Conservation (phyloP, 2,888 invertebrate genomes). For the Pterobdella sp. region DNA sequence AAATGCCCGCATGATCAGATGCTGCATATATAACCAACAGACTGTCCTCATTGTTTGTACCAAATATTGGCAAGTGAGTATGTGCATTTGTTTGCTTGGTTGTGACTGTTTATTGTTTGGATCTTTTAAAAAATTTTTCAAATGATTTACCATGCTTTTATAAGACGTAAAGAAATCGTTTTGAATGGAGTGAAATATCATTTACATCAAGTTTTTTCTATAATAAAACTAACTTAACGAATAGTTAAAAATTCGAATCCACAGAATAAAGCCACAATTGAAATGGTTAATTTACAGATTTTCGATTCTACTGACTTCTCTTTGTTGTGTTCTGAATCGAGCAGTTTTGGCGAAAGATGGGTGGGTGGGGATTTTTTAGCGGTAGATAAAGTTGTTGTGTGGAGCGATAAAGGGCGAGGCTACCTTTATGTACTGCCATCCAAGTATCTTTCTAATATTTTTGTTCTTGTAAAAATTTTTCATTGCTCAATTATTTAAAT, state of each 20-base stretch:
- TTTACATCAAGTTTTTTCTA: too few relatives aligned
- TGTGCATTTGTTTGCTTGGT: not conserved
- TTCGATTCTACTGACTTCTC: constrained; percentile 86
- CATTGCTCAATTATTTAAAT: too few relatives aligned
- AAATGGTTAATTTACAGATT: constrained; percentile 54
- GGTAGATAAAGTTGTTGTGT: constrained; percentile 81
- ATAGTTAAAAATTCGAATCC: too few relatives aligned
- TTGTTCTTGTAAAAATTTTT: not conserved
- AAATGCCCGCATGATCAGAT: constrained; percentile 83
- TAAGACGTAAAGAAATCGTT: too few relatives aligned
- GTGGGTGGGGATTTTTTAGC: constrained; percentile 88
- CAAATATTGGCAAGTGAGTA: constrained; percentile 82
- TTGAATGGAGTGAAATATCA: too few relatives aligned
- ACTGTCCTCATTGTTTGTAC: constrained; percentile 93
- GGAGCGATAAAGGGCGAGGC: constrained; percentile 91
- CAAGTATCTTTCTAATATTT: constrained; percentile 64
- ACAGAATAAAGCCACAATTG: constrained; percentile 3
- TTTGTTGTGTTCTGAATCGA: constrained; percentile 79
- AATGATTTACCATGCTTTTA: too few relatives aligned
- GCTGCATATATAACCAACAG: constrained; percentile 88
- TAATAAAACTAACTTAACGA: too few relatives aligned
- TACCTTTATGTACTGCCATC: constrained; percentile 89
- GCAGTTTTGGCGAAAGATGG: constrained; percentile 77
- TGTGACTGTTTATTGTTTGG: not conserved
- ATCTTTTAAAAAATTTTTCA: too few relatives aligned